These are phyloP conservation scores for Sipha flava DNA, from an alignment of 1,140 invertebrate species.

Conservation along the genomic window DNA sequence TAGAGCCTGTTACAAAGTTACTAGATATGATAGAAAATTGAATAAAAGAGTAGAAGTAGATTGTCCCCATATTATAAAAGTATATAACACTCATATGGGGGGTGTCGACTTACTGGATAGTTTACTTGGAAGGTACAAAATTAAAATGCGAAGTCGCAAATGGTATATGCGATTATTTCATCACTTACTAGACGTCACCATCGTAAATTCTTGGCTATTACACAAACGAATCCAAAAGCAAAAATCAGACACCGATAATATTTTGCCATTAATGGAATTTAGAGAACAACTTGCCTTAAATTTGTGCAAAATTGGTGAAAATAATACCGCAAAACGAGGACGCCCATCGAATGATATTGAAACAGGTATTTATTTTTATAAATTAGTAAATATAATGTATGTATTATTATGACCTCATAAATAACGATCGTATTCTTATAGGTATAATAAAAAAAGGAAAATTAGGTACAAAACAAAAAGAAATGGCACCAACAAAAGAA, in stretches of 20 bases:
- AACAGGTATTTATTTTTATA: neutral
- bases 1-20: neutral
- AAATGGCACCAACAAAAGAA: neutral
- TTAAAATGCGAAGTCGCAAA: constrained; percentile 41
- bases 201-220: constrained; percentile 40
- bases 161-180: constrained; percentile 42
- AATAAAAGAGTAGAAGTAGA: neutral
- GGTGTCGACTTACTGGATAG: constrained; percentile 43
- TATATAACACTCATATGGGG: constrained; percentile 40
- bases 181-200: constrained; percentile 39
- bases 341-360: neutral
- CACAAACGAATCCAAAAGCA: constrained; percentile 13
- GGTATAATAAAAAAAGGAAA: neutral
- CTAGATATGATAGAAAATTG: neutral
- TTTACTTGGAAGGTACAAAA: constrained; percentile 41
- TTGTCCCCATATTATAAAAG: constrained; percentile 38
- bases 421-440: neutral
- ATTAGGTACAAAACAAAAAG: neutral
- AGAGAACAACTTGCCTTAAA: neutral
- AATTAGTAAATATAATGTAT: too few species aligned
- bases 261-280: neutral
- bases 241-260: neutral
- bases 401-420: too few species aligned
- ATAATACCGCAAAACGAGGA: neutral
- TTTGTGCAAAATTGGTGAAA: neutral